Evolutionary conservation across 2,113 vertebrate genomes (phyloP).

Genomic region (Forbesichthys papilliferus): DNA sequence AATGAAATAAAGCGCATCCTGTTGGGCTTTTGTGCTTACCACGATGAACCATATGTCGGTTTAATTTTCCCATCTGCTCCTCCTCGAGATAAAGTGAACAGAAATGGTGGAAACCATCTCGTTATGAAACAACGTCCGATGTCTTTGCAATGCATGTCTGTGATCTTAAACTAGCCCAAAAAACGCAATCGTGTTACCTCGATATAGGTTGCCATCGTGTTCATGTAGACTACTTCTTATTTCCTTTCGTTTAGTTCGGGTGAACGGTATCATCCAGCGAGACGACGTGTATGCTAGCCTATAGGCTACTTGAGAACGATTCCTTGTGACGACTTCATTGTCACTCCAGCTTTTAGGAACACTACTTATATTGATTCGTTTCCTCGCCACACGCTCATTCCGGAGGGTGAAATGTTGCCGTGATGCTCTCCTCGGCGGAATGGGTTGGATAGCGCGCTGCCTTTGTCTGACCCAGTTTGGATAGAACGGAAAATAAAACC

Average conservation of each 20-base stretch:
- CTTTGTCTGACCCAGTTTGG: background rate
- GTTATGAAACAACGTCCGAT: constrained; percentile 6
- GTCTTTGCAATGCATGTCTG: background rate
- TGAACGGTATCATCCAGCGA: background rate
- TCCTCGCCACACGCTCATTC: background rate
- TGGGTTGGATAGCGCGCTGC: constrained; percentile 34
- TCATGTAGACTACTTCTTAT: background rate
- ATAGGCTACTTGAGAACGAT: too few relatives aligned
- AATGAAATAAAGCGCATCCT: background rate
- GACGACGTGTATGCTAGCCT: too few relatives aligned
- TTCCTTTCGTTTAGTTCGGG: background rate
- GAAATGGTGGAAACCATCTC: background rate
- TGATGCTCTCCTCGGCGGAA: constrained; percentile 11
- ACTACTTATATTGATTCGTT: background rate
- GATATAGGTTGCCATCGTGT: background rate
- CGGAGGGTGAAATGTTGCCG: constrained; percentile 24
- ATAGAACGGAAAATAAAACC: background rate
- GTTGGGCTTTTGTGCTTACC: background rate
- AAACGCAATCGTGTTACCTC: constrained; percentile 4
- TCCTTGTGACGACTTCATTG: too few relatives aligned
- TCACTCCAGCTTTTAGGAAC: background rate
- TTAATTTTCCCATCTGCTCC: background rate
- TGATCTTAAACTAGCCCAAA: background rate
- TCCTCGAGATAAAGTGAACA: background rate
- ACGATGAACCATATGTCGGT: constrained; percentile 7